Conservation (phyloP, 2,113 vertebrate genomes). For the Laticauda colubrina region DNA sequence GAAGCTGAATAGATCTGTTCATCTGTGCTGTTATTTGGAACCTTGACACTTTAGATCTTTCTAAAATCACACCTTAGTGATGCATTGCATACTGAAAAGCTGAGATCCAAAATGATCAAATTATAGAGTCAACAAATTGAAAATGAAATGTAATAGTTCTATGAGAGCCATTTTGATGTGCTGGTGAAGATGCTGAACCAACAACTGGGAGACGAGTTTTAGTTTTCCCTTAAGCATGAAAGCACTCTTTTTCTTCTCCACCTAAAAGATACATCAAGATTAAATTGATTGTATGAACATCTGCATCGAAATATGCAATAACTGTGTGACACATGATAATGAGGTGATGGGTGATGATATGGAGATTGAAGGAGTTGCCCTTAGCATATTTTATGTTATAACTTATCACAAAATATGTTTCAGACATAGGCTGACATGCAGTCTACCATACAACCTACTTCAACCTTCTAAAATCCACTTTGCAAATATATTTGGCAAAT, state of each 20-base stretch:
- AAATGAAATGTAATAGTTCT: not conserved
- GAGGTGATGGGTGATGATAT: not conserved
- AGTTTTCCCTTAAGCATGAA: too few relatives aligned
- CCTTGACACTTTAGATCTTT: too few relatives aligned
- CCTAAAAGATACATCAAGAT: not conserved
- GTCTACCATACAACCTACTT: not conserved
- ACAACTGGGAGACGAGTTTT: too few relatives aligned
- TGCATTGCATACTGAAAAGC: not conserved
- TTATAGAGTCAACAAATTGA: not conserved
- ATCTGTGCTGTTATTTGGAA: too few relatives aligned
- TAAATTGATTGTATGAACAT: not conserved
- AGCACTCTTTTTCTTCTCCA: too few relatives aligned
- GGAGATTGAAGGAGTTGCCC: not conserved
- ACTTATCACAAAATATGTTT: not conserved
- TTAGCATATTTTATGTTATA: not conserved
- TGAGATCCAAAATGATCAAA: not conserved
- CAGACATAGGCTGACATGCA: not conserved
- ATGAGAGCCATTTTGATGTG: not conserved
- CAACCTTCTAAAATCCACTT: conserved; percentile 8
- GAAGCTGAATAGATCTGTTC: too few relatives aligned
- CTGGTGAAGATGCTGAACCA: too few relatives aligned
- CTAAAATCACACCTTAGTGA: not conserved
- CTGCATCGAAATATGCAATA: not conserved
- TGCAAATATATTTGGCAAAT: not conserved
- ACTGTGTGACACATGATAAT: not conserved